Evolutionary conservation across 2,113 vertebrate species (phyloP), one percentile per base, ranked within the genome.

Genomic region (Noturus placidus): DNA sequence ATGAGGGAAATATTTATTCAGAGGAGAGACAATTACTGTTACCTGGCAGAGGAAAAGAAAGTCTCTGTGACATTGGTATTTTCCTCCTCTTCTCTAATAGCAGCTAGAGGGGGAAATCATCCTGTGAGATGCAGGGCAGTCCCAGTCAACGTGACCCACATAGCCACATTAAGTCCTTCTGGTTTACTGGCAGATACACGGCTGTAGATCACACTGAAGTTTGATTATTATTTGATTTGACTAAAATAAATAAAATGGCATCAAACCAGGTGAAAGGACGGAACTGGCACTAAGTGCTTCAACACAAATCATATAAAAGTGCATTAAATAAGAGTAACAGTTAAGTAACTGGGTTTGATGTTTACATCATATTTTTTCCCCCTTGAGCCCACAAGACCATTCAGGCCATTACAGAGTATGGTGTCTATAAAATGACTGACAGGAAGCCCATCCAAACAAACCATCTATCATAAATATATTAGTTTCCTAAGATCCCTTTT

Each of bases 1-100:
- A 19, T 85, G 84, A 77, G 33, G 15, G 33, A 61, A 85, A 76
- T 22, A 25, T 61, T 76, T 77, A 85, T 59, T 77, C 22, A 85
- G 7, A 61, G 35, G 14, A n/a, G 56, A 77, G 56, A 77, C 35
- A 59, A 74, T 85, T 15, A 74, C 33, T 42, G 76, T 85, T 25
- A 67, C 54, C 52, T 57, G 30, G n/a, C 10, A 30, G n/a, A 27
- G 27, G 1, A 15, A 25, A 59, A 52, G 8, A 65, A 67, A 46
- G 57, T 61, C n/a, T 54, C 30, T 22, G 2, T 14, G 54, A 69
- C 54, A n/a, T 4, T 14, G 54, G 83, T 33, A n/a, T 15, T 76
- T 76, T 42, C 33, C 50, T 79, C 14, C 30, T 38, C 50, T 30
- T 70, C 30, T 56, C 33, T 85, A 57, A 57, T 42, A 56, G 52